These are phyloP conservation scores for Chaetoderma sp. DNA, from an alignment of 2,888 invertebrate species.

Conservation along the genomic window DNA sequence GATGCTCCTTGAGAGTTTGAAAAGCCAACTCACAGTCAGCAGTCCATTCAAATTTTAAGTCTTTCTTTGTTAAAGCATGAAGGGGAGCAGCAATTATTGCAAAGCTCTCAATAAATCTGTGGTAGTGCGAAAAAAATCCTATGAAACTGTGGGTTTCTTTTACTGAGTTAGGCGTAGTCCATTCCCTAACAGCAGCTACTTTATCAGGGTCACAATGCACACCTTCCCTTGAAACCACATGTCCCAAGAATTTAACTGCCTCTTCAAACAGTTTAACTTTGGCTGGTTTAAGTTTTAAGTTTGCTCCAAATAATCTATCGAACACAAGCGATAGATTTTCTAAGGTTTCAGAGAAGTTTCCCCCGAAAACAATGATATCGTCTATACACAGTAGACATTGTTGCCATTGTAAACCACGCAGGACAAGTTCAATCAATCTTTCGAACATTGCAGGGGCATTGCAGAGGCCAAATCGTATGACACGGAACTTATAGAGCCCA, in stretches of 20 bases:
- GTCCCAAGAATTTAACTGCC: constrained; percentile 19
- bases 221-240: constrained; percentile 6
- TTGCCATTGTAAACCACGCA: constrained; percentile 30
- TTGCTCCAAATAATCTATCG: constrained; percentile 30
- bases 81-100: constrained; percentile 14
- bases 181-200: not conserved
- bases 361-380: constrained; percentile 37
- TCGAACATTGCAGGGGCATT: too few species aligned
- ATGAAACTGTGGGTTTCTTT: constrained; percentile 11
- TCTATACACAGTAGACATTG: constrained; percentile 37
- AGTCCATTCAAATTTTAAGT: constrained; percentile 23
- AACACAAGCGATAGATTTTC: constrained; percentile 34
- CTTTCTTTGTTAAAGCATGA: constrained; percentile 14
- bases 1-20: constrained; percentile 21
- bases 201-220: constrained; percentile 10
- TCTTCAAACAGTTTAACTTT: constrained; percentile 37
- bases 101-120: too few species aligned
- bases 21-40: constrained; percentile 20
- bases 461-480: too few species aligned
- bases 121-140: constrained; percentile 9
- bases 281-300: constrained; percentile 38
- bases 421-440: too few species aligned
- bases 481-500: constrained; percentile 31
- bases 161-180: not conserved
- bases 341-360: constrained; percentile 22